These are phyloP conservation scores for Latrodectus elegans DNA, from an alignment of 2,888 invertebrate genomes.

Conservation along the genomic window DNA sequence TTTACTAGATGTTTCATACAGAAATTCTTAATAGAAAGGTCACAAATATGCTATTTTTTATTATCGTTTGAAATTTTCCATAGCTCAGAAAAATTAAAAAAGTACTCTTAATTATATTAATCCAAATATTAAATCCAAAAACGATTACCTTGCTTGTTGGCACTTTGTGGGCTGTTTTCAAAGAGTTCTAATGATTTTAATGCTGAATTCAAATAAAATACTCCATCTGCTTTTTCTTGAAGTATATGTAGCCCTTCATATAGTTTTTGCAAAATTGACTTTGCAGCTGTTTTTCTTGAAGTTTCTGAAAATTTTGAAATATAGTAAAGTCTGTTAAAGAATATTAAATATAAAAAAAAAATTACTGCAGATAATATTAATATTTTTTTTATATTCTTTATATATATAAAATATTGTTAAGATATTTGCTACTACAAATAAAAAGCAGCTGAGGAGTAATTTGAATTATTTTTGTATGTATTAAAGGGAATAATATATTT, in stretches of 20 bases:
- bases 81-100: too few relatives aligned
- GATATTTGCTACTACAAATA: too few relatives aligned
- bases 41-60: too few relatives aligned
- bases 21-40: too few relatives aligned
- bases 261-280: conserved; percentile 29
- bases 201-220: conserved; percentile 31
- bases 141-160: conserved; percentile 40
- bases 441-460: too few relatives aligned
- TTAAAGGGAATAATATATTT: too few relatives aligned
- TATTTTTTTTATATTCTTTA: not conserved
- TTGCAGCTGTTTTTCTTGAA: conserved; percentile 8
- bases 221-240: conserved; percentile 19
- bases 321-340: not conserved
- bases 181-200: conserved; percentile 26
- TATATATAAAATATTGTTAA: too few relatives aligned
- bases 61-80: too few relatives aligned
- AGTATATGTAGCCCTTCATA: not conserved
- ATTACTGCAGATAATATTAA: not conserved
- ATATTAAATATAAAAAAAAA: not conserved
- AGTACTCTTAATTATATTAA: too few relatives aligned
- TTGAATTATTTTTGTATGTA: too few relatives aligned
- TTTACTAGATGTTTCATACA: too few relatives aligned
- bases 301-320: conserved; percentile 7
- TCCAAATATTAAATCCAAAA: not conserved
- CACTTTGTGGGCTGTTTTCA: conserved; percentile 1